A percentile compares a stretch with the other conserved stretches of the same genome.
phyloP scores from a whole-genome alignment of 2,113 vertebrate genomes.

The Sialia sialis region DNA sequence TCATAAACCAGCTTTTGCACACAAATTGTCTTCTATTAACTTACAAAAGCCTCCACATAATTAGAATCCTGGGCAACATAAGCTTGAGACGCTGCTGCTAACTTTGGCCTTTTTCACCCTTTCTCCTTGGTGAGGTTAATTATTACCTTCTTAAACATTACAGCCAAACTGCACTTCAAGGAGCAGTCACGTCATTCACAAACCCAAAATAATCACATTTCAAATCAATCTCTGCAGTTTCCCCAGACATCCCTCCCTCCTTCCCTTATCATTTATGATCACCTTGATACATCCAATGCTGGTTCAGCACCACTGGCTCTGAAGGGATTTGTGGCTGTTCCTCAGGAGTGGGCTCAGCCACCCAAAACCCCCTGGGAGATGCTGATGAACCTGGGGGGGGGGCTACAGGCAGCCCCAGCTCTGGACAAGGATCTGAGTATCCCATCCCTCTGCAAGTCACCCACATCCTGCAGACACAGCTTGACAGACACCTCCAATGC shows the following conservation, averaged over 20 bases:
- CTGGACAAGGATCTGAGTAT: fast-evolving
- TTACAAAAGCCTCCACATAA: neutral
- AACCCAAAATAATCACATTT: neutral
- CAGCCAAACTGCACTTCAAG: neutral
- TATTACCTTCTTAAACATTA: neutral
- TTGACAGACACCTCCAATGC: neutral
- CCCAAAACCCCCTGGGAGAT: neutral
- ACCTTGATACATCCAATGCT: fast-evolving
- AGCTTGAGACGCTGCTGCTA: neutral
- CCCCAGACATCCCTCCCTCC: neutral
- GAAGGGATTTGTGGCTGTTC: neutral
- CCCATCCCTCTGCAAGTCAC: fast-evolving
- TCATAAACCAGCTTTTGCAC: neutral
- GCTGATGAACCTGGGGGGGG: neutral
- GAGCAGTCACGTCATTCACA: neutral
- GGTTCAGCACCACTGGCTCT: neutral
- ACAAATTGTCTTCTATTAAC: neutral
- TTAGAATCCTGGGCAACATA: neutral
- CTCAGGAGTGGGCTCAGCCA: neutral
- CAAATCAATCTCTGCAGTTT: neutral
- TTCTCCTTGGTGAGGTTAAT: neutral
- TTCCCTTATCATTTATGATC: neutral
- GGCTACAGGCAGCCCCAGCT: neutral
- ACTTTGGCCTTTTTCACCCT: neutral
- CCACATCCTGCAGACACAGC: neutral